phyloP scores from a whole-genome alignment of 2,888 invertebrate species.

The Adineta ricciae region DNA sequence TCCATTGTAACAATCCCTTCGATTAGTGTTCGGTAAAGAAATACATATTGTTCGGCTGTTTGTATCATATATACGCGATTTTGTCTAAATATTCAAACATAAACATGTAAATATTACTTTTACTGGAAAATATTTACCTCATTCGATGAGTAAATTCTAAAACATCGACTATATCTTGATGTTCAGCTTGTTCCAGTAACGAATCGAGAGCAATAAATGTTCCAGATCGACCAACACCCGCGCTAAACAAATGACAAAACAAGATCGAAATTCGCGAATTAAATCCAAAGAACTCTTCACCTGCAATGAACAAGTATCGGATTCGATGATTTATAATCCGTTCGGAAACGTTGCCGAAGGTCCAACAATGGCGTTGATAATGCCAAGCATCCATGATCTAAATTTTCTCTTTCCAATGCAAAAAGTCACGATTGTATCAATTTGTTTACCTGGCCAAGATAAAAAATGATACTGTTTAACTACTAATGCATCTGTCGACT shows the following conservation, averaged over 20 bases:
- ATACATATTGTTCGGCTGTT: conserved; percentile 12
- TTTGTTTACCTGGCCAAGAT: neutral
- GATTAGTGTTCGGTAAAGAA: neutral
- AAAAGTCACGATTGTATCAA: neutral
- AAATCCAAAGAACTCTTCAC: no score
- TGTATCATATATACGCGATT: conserved; percentile 20
- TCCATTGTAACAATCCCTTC: neutral
- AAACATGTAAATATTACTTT: neutral
- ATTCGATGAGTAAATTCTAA: neutral
- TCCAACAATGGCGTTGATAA: neutral
- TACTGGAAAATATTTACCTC: neutral
- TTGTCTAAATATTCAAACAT: neutral
- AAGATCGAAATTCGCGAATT: neutral
- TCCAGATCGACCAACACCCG: neutral
- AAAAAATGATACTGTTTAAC: conserved; percentile 14
- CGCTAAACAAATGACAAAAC: neutral
- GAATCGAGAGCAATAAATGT: conserved; percentile 7
- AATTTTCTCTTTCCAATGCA: neutral
- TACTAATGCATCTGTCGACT: neutral
- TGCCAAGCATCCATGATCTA: neutral
- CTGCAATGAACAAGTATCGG: conserved; percentile 20
- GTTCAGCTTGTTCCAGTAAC: neutral
- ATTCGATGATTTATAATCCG: neutral
- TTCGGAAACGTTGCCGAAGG: neutral
- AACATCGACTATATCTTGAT: conserved; percentile 3